Conservation (phyloP, 2,797 vertebrate genomes). For the Stomatorhinus walkeri region DNA sequence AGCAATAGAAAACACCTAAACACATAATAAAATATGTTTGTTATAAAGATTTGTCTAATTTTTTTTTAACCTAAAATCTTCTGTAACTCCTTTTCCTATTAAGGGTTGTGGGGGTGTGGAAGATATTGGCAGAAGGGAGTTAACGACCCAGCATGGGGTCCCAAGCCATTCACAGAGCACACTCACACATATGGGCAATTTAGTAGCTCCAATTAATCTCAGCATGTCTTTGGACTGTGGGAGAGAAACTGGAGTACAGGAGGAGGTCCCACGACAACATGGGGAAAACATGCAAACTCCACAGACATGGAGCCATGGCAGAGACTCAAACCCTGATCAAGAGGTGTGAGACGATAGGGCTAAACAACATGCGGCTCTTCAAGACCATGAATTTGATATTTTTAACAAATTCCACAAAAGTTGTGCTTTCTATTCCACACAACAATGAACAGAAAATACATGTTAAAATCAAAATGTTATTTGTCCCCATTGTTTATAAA, state of each 20-base stretch:
- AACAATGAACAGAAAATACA: background rate
- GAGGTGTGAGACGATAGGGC: background rate
- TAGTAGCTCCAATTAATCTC: background rate
- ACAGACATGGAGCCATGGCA: background rate
- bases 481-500: background rate
- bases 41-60: too few species aligned
- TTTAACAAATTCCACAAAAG: background rate
- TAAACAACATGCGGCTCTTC: background rate
- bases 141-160: background rate
- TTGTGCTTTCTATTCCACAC: background rate
- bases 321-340: background rate
- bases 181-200: background rate
- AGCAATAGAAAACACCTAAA: too few species aligned
- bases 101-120: background rate
- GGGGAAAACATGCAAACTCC: background rate
- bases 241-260: background rate
- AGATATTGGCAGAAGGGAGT: background rate
- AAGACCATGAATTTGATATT: background rate
- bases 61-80: background rate
- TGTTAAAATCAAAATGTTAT: background rate
- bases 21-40: too few species aligned
- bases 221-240: background rate
- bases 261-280: background rate
- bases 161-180: background rate
- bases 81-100: background rate